A percentile compares a stretch with the other conserved stretches of the same genome.
Conservation (phyloP, 1,140 invertebrate genomes). For the Steinernema khuongi region DNA sequence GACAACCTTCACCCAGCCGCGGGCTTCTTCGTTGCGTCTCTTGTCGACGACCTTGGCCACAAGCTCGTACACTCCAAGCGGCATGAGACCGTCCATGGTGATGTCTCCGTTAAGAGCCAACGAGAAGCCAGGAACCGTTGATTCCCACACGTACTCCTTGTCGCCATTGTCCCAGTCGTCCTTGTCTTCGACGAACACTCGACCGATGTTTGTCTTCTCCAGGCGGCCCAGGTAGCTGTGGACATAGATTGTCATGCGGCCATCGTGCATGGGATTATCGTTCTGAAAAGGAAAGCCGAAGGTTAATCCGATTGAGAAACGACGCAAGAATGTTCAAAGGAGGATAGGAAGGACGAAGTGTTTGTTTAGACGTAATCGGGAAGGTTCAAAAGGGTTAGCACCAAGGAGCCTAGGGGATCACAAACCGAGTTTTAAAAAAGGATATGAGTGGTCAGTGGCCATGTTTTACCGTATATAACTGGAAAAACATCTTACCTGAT, state of each 20-base stretch:
- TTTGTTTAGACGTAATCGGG: not conserved
- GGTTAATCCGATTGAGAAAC: slow-evolving; percentile 15
- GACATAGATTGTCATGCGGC: slow-evolving; percentile 48
- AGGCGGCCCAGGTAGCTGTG: slow-evolving; percentile 54
- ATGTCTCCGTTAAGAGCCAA: slow-evolving; percentile 41
- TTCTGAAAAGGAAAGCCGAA: slow-evolving; percentile 45
- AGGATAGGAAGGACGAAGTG: not conserved
- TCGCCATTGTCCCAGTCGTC: slow-evolving; percentile 57
- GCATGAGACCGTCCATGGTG: slow-evolving; percentile 48
- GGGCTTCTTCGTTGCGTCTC: slow-evolving; percentile 41
- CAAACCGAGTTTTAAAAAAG: not conserved
- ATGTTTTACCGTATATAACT: no score
- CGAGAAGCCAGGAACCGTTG: slow-evolving; percentile 29
- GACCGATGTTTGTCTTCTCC: slow-evolving; percentile 48
- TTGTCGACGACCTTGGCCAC: slow-evolving; percentile 47
- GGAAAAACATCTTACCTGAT: slow-evolving; percentile 41
- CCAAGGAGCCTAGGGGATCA: not conserved
- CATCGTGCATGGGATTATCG: slow-evolving; percentile 56
- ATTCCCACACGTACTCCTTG: slow-evolving; percentile 46
- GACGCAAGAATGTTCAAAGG: not conserved
- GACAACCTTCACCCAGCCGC: slow-evolving; percentile 45
- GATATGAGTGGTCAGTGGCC: not conserved
- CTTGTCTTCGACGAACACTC: slow-evolving; percentile 50
- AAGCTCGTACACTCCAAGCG: slow-evolving; percentile 49
- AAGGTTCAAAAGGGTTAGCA: not conserved